A percentile compares a stretch with the other conserved stretches of the same genome.
These are phyloP conservation scores for Drosophila bipectinata DNA, from an alignment of 1,140 invertebrate species.

Conservation along the genomic window DNA sequence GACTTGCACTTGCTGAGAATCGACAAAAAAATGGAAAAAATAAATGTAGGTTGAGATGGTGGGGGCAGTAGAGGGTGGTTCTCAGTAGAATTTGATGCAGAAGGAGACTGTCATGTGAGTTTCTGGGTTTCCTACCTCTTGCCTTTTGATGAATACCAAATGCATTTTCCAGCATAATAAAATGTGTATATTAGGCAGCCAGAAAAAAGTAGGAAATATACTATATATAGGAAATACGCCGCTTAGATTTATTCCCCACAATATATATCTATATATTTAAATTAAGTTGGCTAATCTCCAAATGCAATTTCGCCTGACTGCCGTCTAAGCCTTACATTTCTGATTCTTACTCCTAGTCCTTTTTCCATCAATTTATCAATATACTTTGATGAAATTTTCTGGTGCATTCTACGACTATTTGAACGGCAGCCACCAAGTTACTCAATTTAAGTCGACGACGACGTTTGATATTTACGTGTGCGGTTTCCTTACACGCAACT, in stretches of 20 bases:
- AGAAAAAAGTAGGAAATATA: not conserved
- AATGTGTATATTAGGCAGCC: conserved; percentile 24
- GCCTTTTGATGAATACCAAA: conserved; percentile 53
- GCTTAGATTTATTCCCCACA: conserved; percentile 9
- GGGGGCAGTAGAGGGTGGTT: not conserved
- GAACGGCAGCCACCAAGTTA: conserved; percentile 56
- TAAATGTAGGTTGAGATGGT: conserved; percentile 9
- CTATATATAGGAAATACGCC: not conserved
- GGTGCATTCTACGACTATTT: conserved; percentile 8
- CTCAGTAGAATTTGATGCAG: conserved; percentile 35
- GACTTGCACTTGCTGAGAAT: conserved; percentile 56
- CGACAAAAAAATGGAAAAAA: not conserved
- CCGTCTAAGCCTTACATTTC: conserved; percentile 19
- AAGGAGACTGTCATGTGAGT: conserved; percentile 56
- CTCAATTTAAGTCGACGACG: conserved; percentile 65
- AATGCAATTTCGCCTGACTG: conserved; percentile 30
- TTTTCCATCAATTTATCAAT: conserved; percentile 55
- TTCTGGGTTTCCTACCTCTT: conserved; percentile 29
- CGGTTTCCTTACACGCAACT: conserved; percentile 52
- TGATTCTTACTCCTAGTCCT: conserved; percentile 4
- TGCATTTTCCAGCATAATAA: conserved; percentile 38
- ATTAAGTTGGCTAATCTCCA: conserved; percentile 47
- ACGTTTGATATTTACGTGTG: conserved; percentile 68
- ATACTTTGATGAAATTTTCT: conserved; percentile 53
- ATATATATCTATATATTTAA: conserved; percentile 35